Conservation (phyloP, 2,113 vertebrate species). For the Halcyon malimbica region DNA sequence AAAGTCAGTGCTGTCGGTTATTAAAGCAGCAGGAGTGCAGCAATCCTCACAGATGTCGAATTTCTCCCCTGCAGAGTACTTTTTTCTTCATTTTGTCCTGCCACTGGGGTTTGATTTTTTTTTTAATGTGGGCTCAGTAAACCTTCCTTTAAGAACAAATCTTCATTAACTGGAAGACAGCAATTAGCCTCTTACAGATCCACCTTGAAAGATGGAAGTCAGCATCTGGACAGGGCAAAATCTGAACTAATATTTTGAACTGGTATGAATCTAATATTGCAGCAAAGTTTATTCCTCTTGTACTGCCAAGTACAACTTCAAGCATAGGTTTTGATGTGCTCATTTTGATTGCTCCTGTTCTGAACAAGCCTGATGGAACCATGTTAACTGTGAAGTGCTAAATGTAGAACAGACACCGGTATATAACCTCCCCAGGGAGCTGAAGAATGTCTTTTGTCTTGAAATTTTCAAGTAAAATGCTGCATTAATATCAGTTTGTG, state of each 20-base stretch:
- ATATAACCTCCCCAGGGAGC: neutral
- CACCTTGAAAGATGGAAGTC: too few species aligned
- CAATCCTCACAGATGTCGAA: conserved; percentile 10
- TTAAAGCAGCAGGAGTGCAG: conserved; percentile 29
- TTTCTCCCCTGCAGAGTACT: neutral
- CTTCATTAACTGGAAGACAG: neutral
- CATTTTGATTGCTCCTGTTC: neutral
- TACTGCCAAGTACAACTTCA: neutral
- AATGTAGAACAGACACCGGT: neutral
- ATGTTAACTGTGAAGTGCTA: neutral
- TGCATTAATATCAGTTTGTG: neutral
- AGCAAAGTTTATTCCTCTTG: neutral
- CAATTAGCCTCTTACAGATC: too few species aligned
- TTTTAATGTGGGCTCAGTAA: neutral
- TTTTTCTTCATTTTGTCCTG: neutral
- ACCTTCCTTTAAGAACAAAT: neutral
- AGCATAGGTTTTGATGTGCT: neutral
- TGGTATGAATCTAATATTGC: neutral
- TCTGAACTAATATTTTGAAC: neutral
- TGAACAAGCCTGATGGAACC: neutral
- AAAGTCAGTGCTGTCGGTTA: neutral
- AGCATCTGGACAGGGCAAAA: neutral
- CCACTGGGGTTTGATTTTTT: neutral
- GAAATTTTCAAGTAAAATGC: neutral
- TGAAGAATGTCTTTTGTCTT: neutral